Base-by-base conservation (phyloP, 2,888 invertebrate species). In the Thera britannica region DNA sequence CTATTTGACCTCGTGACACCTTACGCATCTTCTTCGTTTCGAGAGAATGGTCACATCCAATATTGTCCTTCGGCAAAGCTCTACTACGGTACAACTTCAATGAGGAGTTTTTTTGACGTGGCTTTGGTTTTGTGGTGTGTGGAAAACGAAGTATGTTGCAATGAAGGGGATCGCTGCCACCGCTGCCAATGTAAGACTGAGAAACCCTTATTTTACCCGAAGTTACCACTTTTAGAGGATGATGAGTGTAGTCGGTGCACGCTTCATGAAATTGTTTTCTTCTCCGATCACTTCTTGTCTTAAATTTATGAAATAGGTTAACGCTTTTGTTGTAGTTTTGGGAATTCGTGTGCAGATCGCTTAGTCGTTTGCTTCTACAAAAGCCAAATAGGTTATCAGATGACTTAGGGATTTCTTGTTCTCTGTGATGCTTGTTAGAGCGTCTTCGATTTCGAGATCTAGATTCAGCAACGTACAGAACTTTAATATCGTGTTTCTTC, bases 371-470 rank as follows among this genome's bases (percentile, higher is more conserved):
- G 38, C 58, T 76, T 62, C 70, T 76, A 35, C 72, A 73, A 38
- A 79, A 79, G 41, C 78, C 75, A 54, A 77, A 79, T 5, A 75
- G 58, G 34, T 81, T 76, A 51, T 67, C 72, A 1, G 71, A 56
- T 58, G 72, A 54, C 36, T 56, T 62, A 8, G 44, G 56, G 7
- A 8, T 11, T n/a, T 51, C 57, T 41, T 8, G 46, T 48, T 48
- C 59, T 54, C 35, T 67, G 7, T 6, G 48, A 11, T 59, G 54
- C n/a, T 3, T 62, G 36, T 34, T 3, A 9, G 8, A 57, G 57
- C 52, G 62, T 58, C 58, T 62, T 52, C 36, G 61, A 6, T 6
- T 61, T 46, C 11, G 52, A 48, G 7, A 4, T 12, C n/a, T 36
- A n/a, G 52, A 12, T 36, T 61, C 52, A 54, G 66, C 46, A 9